Conservation (phyloP, 2,113 vertebrate species). For the Microtus richardsoni region DNA sequence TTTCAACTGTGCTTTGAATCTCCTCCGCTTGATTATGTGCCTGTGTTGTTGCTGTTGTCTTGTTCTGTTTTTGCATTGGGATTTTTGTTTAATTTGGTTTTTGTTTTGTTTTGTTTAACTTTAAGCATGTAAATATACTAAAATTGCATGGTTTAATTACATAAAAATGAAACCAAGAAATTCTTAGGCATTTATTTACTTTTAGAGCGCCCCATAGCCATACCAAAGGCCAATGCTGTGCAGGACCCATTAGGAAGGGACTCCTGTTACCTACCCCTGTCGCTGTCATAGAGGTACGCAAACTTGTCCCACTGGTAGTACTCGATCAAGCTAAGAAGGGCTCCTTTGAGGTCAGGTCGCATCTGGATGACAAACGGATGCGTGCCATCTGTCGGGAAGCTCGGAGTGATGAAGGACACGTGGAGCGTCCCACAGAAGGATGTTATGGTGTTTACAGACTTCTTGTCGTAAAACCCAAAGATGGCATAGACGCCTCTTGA, state of each 20-base stretch:
- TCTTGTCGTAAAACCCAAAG: slow-evolving; percentile 99
- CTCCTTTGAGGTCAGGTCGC: slow-evolving; percentile 98
- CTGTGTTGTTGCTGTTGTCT: background rate
- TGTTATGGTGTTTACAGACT: slow-evolving; percentile 99
- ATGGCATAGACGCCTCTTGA: slow-evolving; percentile 99
- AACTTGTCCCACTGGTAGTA: slow-evolving; percentile 99
- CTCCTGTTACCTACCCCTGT: slow-evolving; percentile 91
- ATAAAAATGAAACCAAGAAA: background rate
- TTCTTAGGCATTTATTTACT: rapidly evolving
- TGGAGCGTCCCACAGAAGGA: slow-evolving; percentile 99
- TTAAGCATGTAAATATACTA: background rate
- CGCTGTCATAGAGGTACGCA: slow-evolving; percentile 98
- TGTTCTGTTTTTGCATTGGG: background rate
- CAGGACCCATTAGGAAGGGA: background rate
- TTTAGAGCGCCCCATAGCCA: rapidly evolving
- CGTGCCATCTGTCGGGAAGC: slow-evolving; percentile 97
- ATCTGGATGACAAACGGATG: slow-evolving; percentile 99
- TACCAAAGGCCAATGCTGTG: background rate
- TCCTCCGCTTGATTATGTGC: no score
- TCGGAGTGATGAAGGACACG: slow-evolving; percentile 99
- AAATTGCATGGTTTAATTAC: background rate
- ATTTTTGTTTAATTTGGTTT: background rate
- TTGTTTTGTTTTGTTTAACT: background rate
- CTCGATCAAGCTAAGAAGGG: slow-evolving; percentile 97
- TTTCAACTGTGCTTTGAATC: background rate